Evolutionary conservation across 2,113 vertebrate genomes (phyloP).

Genomic region (Platichthys stellatus): DNA sequence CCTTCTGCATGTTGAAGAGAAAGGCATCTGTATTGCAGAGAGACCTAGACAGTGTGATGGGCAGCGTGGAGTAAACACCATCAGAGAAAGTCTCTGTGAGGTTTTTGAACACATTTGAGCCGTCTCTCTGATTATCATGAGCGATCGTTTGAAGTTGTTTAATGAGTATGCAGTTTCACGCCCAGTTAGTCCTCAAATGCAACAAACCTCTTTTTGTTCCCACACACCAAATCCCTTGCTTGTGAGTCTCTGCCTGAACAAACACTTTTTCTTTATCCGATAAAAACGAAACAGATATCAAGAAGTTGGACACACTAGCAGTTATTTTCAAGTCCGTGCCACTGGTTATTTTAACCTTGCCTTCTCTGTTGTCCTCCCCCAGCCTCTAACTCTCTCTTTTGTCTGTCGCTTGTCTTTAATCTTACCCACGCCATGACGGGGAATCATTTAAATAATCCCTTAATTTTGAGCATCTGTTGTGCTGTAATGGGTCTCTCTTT

Average conservation of each 20-base stretch:
- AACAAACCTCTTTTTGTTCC: conserved; percentile 59
- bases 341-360: conserved; percentile 46
- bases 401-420: conserved; percentile 53
- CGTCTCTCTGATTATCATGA: conserved; percentile 30
- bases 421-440: conserved; percentile 56
- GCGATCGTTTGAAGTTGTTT: conserved; percentile 64
- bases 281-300: conserved; percentile 33
- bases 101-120: too few relatives aligned
- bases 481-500: conserved; percentile 77
- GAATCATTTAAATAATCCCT: conserved; percentile 82
- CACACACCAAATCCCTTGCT: conserved; percentile 35
- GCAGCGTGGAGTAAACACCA: background rate
- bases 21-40: conserved; percentile 30
- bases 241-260: conserved; percentile 24
- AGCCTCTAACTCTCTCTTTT: conserved; percentile 48
- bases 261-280: conserved; percentile 1
- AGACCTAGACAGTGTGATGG: conserved; percentile 12
- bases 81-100: background rate
- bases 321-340: conserved; percentile 49
- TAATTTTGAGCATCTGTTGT: conserved; percentile 82
- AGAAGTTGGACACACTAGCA: conserved; percentile 27
- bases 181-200: conserved; percentile 60
- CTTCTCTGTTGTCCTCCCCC: conserved; percentile 25
- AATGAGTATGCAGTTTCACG: conserved; percentile 62
- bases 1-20: conserved; percentile 16